These are phyloP conservation scores for Centroberyx gerrardi DNA, from an alignment of 2,797 vertebrate genomes.

Conservation along the genomic window DNA sequence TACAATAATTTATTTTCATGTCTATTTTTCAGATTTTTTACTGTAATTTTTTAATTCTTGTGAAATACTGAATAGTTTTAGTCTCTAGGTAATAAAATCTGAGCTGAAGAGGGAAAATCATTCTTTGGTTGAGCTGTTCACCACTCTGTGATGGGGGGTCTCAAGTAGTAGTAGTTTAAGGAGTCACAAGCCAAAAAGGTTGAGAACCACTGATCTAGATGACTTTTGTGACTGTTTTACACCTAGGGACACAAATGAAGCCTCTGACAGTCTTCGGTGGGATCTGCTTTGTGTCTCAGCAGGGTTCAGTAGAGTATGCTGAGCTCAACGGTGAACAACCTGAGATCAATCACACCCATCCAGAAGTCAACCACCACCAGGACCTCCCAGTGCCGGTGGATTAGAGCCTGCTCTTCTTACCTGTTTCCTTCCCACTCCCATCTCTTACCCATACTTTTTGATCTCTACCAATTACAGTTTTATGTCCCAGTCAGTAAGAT, in stretches of 20 bases:
- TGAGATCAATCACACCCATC: constrained; percentile 26
- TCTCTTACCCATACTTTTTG: neutral
- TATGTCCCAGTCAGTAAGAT: constrained; percentile 10
- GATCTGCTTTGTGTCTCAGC: constrained; percentile 53
- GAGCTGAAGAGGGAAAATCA: no score
- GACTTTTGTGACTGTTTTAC: neutral
- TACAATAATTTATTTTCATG: no score
- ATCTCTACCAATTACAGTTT: neutral
- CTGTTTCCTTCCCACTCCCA: neutral
- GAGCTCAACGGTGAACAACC: constrained; percentile 74
- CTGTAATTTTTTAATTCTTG: no score
- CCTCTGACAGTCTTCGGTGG: neutral
- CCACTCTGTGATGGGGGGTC: no score
- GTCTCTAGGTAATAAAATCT: no score
- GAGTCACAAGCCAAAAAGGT: no score
- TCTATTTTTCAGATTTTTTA: no score
- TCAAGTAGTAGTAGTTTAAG: no score
- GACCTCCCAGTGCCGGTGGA: constrained; percentile 75
- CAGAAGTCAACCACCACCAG: constrained; percentile 55
- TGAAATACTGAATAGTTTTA: no score
- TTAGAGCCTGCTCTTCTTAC: constrained; percentile 16
- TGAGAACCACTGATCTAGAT: no score
- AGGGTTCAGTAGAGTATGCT: constrained; percentile 81
- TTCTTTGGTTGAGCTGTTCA: no score
- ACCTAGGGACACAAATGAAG: constrained; percentile 16